Percentiles rank a stretch among this genome's conserved stretches.
These are phyloP conservation scores for Drosophila histrio DNA, from an alignment of 2,888 invertebrate species.

Conservation along the genomic window DNA sequence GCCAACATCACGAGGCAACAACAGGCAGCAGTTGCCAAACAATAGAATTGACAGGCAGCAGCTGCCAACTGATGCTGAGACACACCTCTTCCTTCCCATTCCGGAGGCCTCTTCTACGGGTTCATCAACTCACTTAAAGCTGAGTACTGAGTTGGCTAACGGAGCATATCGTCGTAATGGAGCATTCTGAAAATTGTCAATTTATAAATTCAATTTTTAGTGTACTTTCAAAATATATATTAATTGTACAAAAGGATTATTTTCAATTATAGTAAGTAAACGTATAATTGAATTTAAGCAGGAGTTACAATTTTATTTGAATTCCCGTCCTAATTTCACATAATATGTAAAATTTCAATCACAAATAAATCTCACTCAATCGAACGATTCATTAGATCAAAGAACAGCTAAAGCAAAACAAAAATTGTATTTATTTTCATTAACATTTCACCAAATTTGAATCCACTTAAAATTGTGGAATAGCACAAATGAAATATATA, in stretches of 20 bases:
- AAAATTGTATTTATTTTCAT: neutral
- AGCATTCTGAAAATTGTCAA: slow-evolving; percentile 20
- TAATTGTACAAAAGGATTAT: neutral
- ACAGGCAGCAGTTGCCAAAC: slow-evolving; percentile 49
- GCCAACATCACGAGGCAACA: slow-evolving; percentile 45
- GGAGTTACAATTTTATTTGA: neutral
- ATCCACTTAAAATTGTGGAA: neutral
- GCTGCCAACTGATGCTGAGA: slow-evolving; percentile 12
- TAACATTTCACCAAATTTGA: neutral
- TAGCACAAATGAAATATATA: neutral
- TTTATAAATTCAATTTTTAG: slow-evolving; percentile 22
- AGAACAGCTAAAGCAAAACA: neutral
- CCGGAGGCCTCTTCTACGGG: neutral
- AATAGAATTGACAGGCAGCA: slow-evolving; percentile 56
- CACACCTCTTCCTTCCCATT: neutral
- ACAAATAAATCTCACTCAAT: slow-evolving; percentile 5
- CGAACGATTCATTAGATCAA: slow-evolving; percentile 1
- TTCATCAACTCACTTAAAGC: slow-evolving; percentile 22
- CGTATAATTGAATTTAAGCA: neutral
- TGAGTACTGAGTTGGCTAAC: slow-evolving; percentile 25
- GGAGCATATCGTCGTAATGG: slow-evolving; percentile 31
- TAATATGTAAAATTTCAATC: neutral
- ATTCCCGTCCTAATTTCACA: no score
- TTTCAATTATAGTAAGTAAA: neutral
- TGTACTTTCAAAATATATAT: neutral